Evolutionary conservation across 1,140 invertebrate genomes (phyloP).

Genomic region (Leucophenga varia): DNA sequence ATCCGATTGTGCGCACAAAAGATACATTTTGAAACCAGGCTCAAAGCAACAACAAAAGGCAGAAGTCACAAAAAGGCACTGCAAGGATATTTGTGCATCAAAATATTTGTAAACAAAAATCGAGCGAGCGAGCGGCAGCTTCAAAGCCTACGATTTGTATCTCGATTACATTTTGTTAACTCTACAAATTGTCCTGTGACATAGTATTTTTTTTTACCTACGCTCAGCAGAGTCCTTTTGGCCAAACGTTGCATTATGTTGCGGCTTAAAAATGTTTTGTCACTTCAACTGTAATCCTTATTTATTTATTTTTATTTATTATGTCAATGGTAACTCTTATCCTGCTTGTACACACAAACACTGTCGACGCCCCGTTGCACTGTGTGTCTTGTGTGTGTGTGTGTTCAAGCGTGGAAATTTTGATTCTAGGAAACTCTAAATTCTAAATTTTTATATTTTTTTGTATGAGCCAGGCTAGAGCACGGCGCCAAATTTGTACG

Average conservation of each 20-base stretch:
- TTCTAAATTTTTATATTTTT: too few species aligned
- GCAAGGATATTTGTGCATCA: constrained; percentile 31
- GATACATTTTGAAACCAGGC: constrained; percentile 21
- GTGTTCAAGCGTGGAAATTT: too few species aligned
- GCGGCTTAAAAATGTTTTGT: constrained; percentile 7
- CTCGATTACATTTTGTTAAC: constrained; percentile 44
- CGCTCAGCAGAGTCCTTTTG: constrained; percentile 1
- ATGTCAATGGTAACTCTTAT: too few species aligned
- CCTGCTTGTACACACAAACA: too few species aligned
- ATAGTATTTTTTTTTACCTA: too few species aligned
- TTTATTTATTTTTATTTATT: too few species aligned
- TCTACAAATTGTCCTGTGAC: constrained; percentile 43
- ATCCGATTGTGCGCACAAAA: constrained; percentile 13
- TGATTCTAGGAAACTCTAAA: too few species aligned
- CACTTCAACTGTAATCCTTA: neutral
- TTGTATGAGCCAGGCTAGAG: too few species aligned
- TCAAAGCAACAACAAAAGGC: neutral
- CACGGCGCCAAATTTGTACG: too few species aligned
- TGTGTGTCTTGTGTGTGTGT: too few species aligned
- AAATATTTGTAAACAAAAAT: constrained; percentile 38
- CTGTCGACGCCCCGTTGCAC: too few species aligned
- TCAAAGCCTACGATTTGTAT: constrained; percentile 21
- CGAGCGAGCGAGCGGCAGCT: constrained; percentile 20
- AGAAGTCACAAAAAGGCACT: constrained; percentile 19
- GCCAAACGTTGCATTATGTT: constrained; percentile 16